Conservation (phyloP, 2,888 invertebrate species). For the Octodonta nipae region DNA sequence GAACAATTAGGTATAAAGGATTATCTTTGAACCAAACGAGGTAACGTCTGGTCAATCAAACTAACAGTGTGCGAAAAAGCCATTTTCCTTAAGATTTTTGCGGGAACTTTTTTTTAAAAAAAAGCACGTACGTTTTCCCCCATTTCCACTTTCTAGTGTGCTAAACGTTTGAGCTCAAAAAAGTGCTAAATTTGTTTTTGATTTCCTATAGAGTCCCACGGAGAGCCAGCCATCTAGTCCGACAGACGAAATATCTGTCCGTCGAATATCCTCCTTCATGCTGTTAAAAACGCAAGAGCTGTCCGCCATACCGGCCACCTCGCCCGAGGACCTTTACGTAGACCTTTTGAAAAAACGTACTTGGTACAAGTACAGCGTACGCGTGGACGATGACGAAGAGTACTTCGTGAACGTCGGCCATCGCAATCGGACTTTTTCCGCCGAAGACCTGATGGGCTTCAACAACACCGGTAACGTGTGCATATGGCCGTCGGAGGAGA, state of each 20-base stretch:
- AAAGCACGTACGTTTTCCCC: too few relatives aligned
- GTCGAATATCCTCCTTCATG: constrained; percentile 47
- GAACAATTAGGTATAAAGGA: too few relatives aligned
- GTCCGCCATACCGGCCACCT: constrained; percentile 12
- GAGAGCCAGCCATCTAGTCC: constrained; percentile 35
- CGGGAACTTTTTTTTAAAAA: too few relatives aligned
- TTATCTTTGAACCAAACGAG: too few relatives aligned
- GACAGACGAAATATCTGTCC: constrained; percentile 41
- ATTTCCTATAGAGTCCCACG: constrained; percentile 29
- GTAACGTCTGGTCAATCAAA: too few relatives aligned
- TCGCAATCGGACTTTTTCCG: constrained; percentile 48
- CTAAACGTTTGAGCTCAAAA: background rate
- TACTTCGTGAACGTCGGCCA: constrained; percentile 47
- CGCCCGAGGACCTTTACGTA: constrained; percentile 9
- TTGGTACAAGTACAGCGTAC: constrained; percentile 51
- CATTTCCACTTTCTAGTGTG: too few relatives aligned
- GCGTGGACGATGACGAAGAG: constrained; percentile 36
- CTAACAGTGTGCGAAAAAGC: too few relatives aligned
- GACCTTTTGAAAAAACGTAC: constrained; percentile 36
- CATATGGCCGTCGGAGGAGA: constrained; percentile 70
- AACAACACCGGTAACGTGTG: constrained; percentile 71
- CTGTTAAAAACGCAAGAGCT: constrained; percentile 39
- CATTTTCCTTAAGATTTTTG: too few relatives aligned
- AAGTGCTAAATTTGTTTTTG: constrained; percentile 5
- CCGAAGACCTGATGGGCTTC: constrained; percentile 63